Base-by-base conservation (phyloP, 2,888 invertebrate species). In the Heteropelma amictum region DNA sequence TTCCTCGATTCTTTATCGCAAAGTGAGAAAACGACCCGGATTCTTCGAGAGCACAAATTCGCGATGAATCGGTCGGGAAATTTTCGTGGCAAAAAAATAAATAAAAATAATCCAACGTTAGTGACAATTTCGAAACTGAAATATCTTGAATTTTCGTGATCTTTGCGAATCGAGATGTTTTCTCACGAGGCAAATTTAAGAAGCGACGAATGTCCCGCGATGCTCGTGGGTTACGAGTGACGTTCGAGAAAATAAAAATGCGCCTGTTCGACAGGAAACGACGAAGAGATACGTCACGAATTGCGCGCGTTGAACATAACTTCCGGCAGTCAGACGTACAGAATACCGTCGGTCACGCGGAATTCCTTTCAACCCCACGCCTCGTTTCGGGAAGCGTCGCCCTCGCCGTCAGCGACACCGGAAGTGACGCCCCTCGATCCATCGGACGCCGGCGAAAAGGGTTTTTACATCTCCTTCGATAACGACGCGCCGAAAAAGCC, bases 381-480 rank as follows among this genome's bases (percentile, higher is more conserved):
- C 21, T 86, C 87, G 61, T 69, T 87, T 51, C 81, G 87, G 80
- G 81, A 87, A 82, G 79, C 84, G 42, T 82, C 81, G 90, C 92
- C 84, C 84, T 91, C 85, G 88, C 91, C 86, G 85, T 81, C 88
- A 84, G 71, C 90, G 87, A 72, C 84, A 38, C 80, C 90, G 80
- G 82, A 90, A 88, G 78, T 90, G 83, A 76, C 84, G n/a, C 85
- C 89, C 28, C 88, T 90, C 35, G 91, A 91, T 79, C 85, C 90
- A 3, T 88, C 89, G 8, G 91, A 90, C 73, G 81, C 81, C 10
- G 86, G 84, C 8, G 95, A 96, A 87, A 95, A 96, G 88, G 96
- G 96, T 28, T 98, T 98, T 90, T 98, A 98, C 89, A 96, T 98
- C 86, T 96, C 97, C 58, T 97, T 98, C 87, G 97, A 97, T 87